Conservation (phyloP, 2,797 vertebrate species). For the Spinus olivaceus region DNA sequence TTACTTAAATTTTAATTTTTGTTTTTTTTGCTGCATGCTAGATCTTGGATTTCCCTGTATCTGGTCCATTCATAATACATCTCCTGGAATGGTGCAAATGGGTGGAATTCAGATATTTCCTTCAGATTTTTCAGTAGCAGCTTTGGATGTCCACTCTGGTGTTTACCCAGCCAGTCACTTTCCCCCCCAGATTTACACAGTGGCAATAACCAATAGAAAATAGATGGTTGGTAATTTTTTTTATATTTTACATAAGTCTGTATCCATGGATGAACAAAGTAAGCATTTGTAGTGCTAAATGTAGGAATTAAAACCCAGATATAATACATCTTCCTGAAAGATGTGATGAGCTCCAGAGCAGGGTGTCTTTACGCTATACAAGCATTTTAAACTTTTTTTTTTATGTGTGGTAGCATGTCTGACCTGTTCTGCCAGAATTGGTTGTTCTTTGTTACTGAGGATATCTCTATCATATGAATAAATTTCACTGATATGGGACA, state of each 20-base stretch:
- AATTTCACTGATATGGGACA: neutral
- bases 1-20: neutral
- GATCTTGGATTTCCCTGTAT: neutral
- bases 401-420: neutral
- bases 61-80: neutral
- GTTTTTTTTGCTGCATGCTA: neutral
- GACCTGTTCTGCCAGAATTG: neutral
- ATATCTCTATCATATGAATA: neutral
- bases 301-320: neutral
- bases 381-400: neutral
- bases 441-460: neutral
- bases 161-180: neutral
- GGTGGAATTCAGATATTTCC: neutral
- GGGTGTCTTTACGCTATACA: neutral
- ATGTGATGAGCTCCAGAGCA: neutral
- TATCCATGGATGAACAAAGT: neutral
- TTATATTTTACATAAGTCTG: accelerated
- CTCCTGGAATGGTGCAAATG: neutral
- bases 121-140: neutral
- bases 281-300: neutral
- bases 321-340: neutral
- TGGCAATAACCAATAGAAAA: neutral
- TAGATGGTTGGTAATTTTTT: neutral
- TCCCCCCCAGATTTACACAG: neutral
- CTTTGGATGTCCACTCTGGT: neutral